These are phyloP conservation scores for Callosobruchus maculatus DNA, from an alignment of 2,888 invertebrate species.

Conservation along the genomic window DNA sequence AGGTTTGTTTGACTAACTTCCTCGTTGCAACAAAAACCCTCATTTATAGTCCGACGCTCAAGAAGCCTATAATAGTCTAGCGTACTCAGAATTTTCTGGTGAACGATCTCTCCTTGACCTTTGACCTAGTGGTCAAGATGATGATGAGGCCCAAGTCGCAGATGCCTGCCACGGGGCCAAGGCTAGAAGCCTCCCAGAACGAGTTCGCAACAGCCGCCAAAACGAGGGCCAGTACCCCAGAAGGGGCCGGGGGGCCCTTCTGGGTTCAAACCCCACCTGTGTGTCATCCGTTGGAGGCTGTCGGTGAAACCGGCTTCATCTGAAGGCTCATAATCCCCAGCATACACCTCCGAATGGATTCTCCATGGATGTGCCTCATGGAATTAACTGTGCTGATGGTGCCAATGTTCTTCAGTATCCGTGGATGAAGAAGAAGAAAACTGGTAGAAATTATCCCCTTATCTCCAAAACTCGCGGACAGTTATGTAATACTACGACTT, in stretches of 20 bases:
- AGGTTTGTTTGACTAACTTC: too few species aligned
- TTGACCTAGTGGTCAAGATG: conserved; percentile 12
- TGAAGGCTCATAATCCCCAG: conserved; percentile 55
- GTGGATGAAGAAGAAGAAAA: conserved; percentile 98
- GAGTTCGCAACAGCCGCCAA: conserved; percentile 54
- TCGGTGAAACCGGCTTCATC: too few species aligned
- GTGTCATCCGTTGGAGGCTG: too few species aligned
- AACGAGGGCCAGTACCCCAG: too few species aligned
- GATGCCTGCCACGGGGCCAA: neutral
- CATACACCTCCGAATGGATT: conserved; percentile 66
- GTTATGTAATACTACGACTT: too few species aligned
- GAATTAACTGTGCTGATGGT: conserved; percentile 61
- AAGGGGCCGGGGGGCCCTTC: too few species aligned
- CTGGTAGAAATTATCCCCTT: conserved; percentile 65
- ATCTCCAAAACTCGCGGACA: too few species aligned
- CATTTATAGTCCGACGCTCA: too few species aligned
- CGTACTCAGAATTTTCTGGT: conserved; percentile 29
- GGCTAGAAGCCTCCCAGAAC: conserved; percentile 43
- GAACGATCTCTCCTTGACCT: neutral
- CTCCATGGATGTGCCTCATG: conserved; percentile 57
- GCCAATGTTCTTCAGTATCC: conserved; percentile 90
- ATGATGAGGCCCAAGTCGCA: conserved; percentile 42
- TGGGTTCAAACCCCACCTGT: too few species aligned
- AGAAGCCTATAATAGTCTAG: conserved; percentile 50
- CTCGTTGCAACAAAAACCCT: too few species aligned